These are phyloP conservation scores for Grapholita molesta DNA, from an alignment of 1,140 invertebrate species.

Conservation along the genomic window DNA sequence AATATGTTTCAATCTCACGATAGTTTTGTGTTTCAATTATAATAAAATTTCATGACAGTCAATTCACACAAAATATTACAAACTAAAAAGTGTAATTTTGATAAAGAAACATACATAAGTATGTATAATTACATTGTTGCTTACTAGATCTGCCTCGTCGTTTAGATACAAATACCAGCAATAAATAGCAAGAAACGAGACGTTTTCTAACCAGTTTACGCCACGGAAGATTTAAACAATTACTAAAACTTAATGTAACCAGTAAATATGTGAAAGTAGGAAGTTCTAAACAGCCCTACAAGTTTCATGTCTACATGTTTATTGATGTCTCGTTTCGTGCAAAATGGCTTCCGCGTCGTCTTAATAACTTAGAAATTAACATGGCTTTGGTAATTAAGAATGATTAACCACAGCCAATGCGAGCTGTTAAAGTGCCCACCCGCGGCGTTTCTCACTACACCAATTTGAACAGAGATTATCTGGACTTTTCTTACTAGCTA, in stretches of 20 bases:
- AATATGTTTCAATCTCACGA: too few species aligned
- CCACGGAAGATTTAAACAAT: not conserved
- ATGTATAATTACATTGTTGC: too few species aligned
- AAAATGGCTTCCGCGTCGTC: not conserved
- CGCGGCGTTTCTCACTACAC: too few species aligned
- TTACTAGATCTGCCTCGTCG: too few species aligned
- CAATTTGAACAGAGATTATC: too few species aligned
- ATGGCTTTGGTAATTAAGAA: not conserved
- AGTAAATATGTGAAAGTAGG: conserved; percentile 9
- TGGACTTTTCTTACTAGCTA: too few species aligned
- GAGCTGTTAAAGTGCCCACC: too few species aligned
- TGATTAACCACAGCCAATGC: not conserved
- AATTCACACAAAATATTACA: too few species aligned
- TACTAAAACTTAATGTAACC: not conserved
- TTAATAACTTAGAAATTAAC: not conserved
- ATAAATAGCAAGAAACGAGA: not conserved
- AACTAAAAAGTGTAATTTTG: too few species aligned
- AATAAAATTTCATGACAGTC: too few species aligned
- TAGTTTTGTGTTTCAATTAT: too few species aligned
- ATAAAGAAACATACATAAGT: too few species aligned
- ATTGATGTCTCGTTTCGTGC: not conserved
- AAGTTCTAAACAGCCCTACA: not conserved
- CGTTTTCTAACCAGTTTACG: conserved; percentile 11
- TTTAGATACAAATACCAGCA: not conserved
- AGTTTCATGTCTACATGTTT: not conserved